Evolutionary conservation across 2,797 vertebrate species (phyloP), one percentile per base, ranked within the genome.

Genomic region (Chaetodon trifasciatus): DNA sequence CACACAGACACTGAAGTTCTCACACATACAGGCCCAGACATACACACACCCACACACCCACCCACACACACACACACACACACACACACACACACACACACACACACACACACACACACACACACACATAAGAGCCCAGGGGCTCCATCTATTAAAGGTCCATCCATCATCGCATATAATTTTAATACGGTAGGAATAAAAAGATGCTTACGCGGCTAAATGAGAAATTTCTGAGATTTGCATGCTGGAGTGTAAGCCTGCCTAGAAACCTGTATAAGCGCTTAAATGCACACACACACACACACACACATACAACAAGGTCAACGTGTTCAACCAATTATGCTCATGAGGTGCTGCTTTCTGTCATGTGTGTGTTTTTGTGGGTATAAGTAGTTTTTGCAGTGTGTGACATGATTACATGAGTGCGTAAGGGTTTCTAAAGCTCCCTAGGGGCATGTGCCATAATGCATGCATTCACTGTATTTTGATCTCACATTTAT

Each of bases 141-240:
- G 86, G 78, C 75, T 88, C 64, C 78, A 74, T 87, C 87, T 91
- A 91, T 92, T 92, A 93, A 89, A 81, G 86, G 71, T 80, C 83
- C 82, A 89, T 92, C 91, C 88, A 92, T 92, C 93, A 92, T 90
- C 86, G 81, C 89, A 92, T 92, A 68, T 91, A 82, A 93, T 88
- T 93, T 93, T 92, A 89, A 92, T 92, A 88, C 9, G 47, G 74
- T 40, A 74, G 60, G 78, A 84, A 88, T 83, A 86, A 92, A 92
- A 92, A 92, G 44, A 76, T 90, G 91, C 93, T 90, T 90, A 91
- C 50, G 13, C 53, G 73, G 92, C 88, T 85, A 86, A 90, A 86
- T 78, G 65, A 82, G 76, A 76, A 55, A 83, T 79, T 85, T 89
- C 78, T 68, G 68, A 85, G 72, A 87, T 76, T 56, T 86, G 70